Evolutionary conservation across 2,797 vertebrate genomes (phyloP).

Genomic region (Sus cebifrons): DNA sequence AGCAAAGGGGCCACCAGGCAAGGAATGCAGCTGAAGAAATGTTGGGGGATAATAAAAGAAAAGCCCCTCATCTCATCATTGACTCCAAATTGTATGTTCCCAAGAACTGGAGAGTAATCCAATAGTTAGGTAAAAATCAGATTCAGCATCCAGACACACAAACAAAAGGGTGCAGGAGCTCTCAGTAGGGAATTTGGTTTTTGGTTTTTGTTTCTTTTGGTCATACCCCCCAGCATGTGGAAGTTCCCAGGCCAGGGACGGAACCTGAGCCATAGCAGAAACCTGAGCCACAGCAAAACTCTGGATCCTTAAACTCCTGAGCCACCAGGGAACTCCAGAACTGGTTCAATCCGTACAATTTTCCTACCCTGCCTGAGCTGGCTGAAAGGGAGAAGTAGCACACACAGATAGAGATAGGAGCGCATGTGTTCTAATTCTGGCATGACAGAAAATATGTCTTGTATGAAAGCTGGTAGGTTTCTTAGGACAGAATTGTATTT

Average conservation of each 20-base stretch:
- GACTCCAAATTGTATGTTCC: not conserved
- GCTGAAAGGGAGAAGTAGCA: not conserved
- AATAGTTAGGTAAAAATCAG: not conserved
- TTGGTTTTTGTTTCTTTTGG: too few relatives aligned
- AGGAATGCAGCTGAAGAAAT: not conserved
- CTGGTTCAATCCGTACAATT: not conserved
- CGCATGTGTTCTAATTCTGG: not conserved
- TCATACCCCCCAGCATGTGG: too few relatives aligned
- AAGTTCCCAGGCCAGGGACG: too few relatives aligned
- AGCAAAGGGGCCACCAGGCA: not conserved
- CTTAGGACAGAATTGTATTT: not conserved
- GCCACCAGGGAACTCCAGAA: too few relatives aligned
- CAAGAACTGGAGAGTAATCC: not conserved
- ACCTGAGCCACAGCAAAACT: too few relatives aligned
- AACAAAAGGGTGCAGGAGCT: not conserved
- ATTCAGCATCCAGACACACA: not conserved
- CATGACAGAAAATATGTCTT: too few relatives aligned
- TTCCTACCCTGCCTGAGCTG: not conserved
- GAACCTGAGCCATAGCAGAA: too few relatives aligned
- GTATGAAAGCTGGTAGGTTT: too few relatives aligned
- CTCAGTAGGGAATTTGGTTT: not conserved
- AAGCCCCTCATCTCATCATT: not conserved
- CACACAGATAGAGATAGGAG: not conserved
- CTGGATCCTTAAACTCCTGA: too few relatives aligned
- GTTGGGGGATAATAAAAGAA: not conserved